These are phyloP conservation scores for Orthonevra nobilis DNA, from an alignment of 2,888 invertebrate species.

Conservation along the genomic window DNA sequence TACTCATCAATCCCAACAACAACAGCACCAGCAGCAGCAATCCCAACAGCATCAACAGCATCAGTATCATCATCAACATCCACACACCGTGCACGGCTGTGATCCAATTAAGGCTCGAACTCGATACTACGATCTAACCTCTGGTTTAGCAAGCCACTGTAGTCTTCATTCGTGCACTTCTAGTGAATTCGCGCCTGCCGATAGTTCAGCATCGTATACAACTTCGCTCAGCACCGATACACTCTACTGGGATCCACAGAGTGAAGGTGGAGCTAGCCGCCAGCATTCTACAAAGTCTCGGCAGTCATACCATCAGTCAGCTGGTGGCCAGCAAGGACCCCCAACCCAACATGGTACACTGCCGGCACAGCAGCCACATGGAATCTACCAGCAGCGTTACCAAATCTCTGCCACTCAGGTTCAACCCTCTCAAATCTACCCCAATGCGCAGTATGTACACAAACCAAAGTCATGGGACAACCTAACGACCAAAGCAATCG, in stretches of 20 bases:
- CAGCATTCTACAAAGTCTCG: slow-evolving; percentile 84
- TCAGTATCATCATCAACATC: slow-evolving; percentile 77
- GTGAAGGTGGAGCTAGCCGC: slow-evolving; percentile 79
- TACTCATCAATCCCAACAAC: slow-evolving; percentile 56
- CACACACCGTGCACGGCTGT: slow-evolving; percentile 77
- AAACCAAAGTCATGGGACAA: slow-evolving; percentile 96
- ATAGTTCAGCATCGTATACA: slow-evolving; percentile 90
- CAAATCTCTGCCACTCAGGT: slow-evolving; percentile 79
- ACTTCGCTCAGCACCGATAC: slow-evolving; percentile 93
- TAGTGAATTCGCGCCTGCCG: slow-evolving; percentile 86
- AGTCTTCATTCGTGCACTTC: slow-evolving; percentile 92
- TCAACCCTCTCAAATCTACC: slow-evolving; percentile 79
- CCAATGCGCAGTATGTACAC: slow-evolving; percentile 80
- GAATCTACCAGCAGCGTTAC: slow-evolving; percentile 76
- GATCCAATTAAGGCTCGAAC: slow-evolving; percentile 80
- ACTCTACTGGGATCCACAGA: slow-evolving; percentile 88
- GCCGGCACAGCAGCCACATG: slow-evolving; percentile 79
- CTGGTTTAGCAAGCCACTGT: slow-evolving; percentile 88
- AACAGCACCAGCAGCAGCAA: slow-evolving; percentile 39
- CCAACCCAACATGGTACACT: slow-evolving; percentile 75
- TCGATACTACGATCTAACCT: slow-evolving; percentile 85
- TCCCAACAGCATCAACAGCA: slow-evolving; percentile 72
- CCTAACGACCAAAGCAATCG: slow-evolving; percentile 90
- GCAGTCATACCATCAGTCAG: slow-evolving; percentile 80
- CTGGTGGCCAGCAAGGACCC: slow-evolving; percentile 81